Conservation (phyloP, 2,113 vertebrate species). For the Opisthocomus hoazin region DNA sequence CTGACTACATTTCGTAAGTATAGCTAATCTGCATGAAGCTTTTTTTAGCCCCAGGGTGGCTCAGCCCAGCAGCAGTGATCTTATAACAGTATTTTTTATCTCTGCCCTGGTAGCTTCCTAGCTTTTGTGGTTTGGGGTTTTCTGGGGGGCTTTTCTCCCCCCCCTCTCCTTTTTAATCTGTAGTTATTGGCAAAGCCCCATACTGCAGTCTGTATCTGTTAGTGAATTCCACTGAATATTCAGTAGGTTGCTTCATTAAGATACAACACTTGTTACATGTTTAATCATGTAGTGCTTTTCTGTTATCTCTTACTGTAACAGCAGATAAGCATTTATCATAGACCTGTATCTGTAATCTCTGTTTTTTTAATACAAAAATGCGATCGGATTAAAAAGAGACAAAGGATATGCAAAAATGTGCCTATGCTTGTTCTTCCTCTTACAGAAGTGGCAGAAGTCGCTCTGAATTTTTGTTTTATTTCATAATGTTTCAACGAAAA, state of each 20-base stretch:
- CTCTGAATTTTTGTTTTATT: constrained; percentile 35
- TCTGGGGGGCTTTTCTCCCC: accelerated
- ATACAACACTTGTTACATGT: constrained; percentile 16
- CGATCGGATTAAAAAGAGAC: background rate
- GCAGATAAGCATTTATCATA: background rate
- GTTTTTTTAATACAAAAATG: constrained; percentile 18
- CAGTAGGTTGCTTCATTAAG: constrained; percentile 31
- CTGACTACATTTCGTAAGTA: background rate
- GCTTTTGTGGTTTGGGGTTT: background rate
- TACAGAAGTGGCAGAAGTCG: background rate
- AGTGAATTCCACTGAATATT: constrained; percentile 37
- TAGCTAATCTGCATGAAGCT: background rate
- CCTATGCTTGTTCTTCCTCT: background rate
- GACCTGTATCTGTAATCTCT: background rate
- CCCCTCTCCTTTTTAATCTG: background rate
- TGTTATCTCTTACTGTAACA: background rate
- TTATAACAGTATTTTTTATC: constrained; percentile 5
- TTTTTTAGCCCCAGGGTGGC: background rate
- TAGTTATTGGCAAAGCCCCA: background rate
- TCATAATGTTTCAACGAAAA: constrained; percentile 8
- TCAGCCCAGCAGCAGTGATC: background rate
- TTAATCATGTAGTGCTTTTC: constrained; percentile 30
- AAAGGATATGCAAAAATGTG: background rate
- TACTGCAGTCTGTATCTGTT: background rate
- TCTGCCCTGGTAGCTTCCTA: background rate